These are phyloP conservation scores for Erannis defoliaria DNA, from an alignment of 2,888 invertebrate genomes.

Conservation along the genomic window DNA sequence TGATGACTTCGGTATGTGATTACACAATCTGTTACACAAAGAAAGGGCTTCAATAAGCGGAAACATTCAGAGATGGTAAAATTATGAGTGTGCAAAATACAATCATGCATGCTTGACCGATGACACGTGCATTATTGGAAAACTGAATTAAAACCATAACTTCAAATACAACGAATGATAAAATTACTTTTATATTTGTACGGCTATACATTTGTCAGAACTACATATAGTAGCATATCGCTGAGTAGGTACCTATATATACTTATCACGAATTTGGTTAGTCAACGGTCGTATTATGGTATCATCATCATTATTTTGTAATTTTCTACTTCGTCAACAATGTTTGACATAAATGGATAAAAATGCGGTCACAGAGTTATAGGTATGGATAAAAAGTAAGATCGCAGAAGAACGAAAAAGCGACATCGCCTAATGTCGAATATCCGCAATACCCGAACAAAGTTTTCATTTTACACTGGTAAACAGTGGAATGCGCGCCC, in stretches of 20 bases:
- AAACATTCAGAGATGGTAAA: slow-evolving; percentile 13
- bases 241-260: too few species aligned
- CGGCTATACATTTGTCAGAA: too few species aligned
- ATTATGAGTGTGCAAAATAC: slow-evolving; percentile 9
- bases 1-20: background rate
- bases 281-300: background rate
- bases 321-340: background rate
- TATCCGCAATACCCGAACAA: too few species aligned
- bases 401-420: background rate
- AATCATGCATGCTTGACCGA: background rate
- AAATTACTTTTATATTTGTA: too few species aligned
- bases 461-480: too few species aligned
- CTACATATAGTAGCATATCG: too few species aligned
- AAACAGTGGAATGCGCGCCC: too few species aligned
- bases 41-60: background rate
- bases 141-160: slow-evolving; percentile 31
- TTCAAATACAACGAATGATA: background rate
- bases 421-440: too few species aligned
- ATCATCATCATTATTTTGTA: background rate
- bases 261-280: slow-evolving; percentile 3
- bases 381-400: background rate
- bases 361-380: too few species aligned
- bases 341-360: too few species aligned
- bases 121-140: slow-evolving; percentile 24
- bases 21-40: background rate